Evolutionary conservation across 2,113 vertebrate genomes (phyloP), one percentile per base, ranked within the genome.

Genomic region (pig (Sus scrofa)): DNA sequence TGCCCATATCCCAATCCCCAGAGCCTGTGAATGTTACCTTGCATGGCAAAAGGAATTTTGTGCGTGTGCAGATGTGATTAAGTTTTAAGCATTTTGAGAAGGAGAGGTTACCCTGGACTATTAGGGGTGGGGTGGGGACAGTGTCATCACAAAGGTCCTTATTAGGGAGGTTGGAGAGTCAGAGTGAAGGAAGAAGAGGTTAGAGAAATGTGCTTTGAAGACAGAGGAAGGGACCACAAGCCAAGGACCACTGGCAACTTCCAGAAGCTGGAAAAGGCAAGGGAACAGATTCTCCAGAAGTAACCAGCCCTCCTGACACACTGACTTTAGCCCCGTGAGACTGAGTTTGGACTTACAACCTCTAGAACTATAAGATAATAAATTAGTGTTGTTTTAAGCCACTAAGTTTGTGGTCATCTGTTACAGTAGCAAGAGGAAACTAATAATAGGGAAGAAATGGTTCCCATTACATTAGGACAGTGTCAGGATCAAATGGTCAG

Each of bases 351-450:
- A 86, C 37, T 32, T 94, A 19, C n/a, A 39, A 65, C 20, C 62
- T 87, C 79, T 20, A 81, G 18, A 95, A 85, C 13, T 13, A 1
- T 44, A 79, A 85, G 63, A 54, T 37, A 75, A 89, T 34, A 81
- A 10, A 32, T 20, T 7, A 26, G 32, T 30, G 34, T 50, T 68
- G 70, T 84, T 96, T 74, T 50, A 81, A 79, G 54, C 37, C 12
- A 50, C 52, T 26, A 20, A 63, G 4, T 62, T 71, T 15, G 26
- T 67, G 30, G 27, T 65, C 1, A 30, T 82, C 62, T 75, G 34
- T 58, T 94, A 70, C 16, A 24, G 30, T 2, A 34, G 60, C 56
- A n/a, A 60, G 2, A 63, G 24, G 58, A 63, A 68, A 39, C 22
- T 6, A 81, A 78, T 2, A n/a, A 44, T 30, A 34, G 50, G 50